phyloP scores from a whole-genome alignment of 2,113 vertebrate species.

The Phoenicopterus ruber region DNA sequence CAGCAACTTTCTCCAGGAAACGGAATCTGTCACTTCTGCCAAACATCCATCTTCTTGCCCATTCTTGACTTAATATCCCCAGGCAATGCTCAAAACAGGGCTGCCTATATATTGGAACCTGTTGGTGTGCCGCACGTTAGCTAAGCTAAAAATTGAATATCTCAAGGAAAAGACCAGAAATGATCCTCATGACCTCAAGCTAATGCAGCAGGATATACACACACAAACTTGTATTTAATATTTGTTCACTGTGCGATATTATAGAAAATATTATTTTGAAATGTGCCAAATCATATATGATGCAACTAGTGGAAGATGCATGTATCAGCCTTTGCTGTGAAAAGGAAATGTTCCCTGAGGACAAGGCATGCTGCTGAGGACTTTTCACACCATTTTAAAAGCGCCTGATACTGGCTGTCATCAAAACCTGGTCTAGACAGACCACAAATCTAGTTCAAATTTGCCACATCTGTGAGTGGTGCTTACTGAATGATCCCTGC shows the following conservation, averaged over 20 bases:
- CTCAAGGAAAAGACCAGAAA: not conserved
- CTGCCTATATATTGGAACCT: not conserved
- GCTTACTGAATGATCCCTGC: not conserved
- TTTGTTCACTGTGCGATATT: not conserved
- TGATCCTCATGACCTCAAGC: conserved; percentile 9
- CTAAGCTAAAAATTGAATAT: not conserved
- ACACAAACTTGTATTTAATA: not conserved
- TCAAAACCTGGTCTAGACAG: not conserved
- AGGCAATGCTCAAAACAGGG: conserved; percentile 9
- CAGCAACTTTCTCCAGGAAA: conserved; percentile 60
- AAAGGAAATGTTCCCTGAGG: not conserved
- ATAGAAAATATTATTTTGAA: not conserved
- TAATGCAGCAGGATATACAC: not conserved
- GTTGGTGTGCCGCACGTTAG: not conserved
- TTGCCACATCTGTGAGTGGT: not conserved
- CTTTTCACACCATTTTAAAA: not conserved
- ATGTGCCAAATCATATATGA: not conserved
- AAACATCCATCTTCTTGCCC: conserved; percentile 45
- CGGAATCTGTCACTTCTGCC: conserved; percentile 50
- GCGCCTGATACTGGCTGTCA: not conserved
- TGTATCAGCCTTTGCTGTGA: not conserved
- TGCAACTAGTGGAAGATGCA: not conserved
- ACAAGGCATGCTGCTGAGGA: not conserved
- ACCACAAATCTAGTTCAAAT: not conserved
- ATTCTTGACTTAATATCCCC: conserved; percentile 47